Percentiles rank a stretch among this genome's conserved stretches.
phyloP scores from a whole-genome alignment of 2,797 vertebrate species.

The Pseudotriccus pelzelni region DNA sequence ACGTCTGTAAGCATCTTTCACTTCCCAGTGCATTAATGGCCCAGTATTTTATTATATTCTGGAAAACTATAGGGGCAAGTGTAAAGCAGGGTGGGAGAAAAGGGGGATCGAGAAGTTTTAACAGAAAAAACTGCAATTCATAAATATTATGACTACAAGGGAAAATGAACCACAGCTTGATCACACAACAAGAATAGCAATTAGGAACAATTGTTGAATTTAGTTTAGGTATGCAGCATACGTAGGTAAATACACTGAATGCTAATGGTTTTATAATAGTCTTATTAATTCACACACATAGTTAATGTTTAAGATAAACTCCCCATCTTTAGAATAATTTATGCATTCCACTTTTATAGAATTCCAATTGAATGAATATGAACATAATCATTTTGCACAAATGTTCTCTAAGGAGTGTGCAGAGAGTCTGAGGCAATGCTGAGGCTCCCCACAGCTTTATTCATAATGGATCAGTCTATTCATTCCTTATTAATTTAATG shows the following conservation, averaged over 20 bases:
- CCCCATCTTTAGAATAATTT: constrained; percentile 84
- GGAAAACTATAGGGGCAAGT: background rate
- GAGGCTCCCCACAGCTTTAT: constrained; percentile 84
- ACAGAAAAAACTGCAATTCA: constrained; percentile 29
- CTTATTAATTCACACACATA: constrained; percentile 92
- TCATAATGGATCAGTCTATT: constrained; percentile 88
- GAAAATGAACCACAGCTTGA: constrained; percentile 74
- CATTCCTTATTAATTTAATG: constrained; percentile 93
- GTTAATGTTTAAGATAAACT: constrained; percentile 88
- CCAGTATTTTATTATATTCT: background rate
- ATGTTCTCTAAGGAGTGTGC: constrained; percentile 82
- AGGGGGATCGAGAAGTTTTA: background rate
- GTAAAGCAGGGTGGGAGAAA: background rate
- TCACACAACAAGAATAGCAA: constrained; percentile 69
- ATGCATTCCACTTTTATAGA: constrained; percentile 83
- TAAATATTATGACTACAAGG: constrained; percentile 68
- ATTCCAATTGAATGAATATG: constrained; percentile 87
- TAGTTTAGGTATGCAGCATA: constrained; percentile 76
- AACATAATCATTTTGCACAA: constrained; percentile 87
- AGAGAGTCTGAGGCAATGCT: constrained; percentile 78
- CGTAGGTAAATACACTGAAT: constrained; percentile 84
- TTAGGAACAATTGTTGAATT: constrained; percentile 75
- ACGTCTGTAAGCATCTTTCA: background rate
- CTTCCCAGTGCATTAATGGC: background rate
- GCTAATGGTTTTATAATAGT: constrained; percentile 95